Evolutionary conservation across 2,797 vertebrate genomes (phyloP).

Genomic region (Enteromius thamalakanensis): DNA sequence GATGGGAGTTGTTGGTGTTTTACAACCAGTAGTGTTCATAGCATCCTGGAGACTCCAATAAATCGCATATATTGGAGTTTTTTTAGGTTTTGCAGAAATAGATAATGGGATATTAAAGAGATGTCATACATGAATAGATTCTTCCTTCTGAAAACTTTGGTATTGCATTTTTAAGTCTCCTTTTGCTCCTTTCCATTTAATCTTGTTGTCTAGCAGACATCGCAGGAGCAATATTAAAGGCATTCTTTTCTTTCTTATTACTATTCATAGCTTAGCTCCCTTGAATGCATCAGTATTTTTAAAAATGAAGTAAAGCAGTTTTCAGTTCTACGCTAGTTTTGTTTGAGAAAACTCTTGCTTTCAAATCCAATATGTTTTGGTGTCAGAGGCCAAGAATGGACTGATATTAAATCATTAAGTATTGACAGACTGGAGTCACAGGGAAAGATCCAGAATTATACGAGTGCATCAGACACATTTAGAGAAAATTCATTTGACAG

Average conservation of each 20-base stretch:
- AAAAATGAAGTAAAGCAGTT: background rate
- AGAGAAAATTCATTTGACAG: conserved; percentile 20
- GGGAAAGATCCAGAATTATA: conserved; percentile 35
- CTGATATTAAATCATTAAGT: conserved; percentile 20
- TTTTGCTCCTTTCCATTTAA: background rate
- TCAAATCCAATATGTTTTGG: background rate
- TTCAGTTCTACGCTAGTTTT: background rate
- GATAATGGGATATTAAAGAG: background rate
- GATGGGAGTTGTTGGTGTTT: background rate
- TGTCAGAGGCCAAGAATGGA: conserved; percentile 15
- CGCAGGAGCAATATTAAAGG: background rate
- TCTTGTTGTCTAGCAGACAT: background rate
- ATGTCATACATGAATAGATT: too few species aligned
- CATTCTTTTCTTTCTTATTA: background rate
- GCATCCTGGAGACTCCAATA: background rate
- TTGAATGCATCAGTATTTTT: background rate
- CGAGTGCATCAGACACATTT: conserved; percentile 21
- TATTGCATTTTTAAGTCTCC: background rate
- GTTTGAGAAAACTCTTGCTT: background rate
- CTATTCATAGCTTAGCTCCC: background rate
- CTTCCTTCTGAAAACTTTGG: background rate
- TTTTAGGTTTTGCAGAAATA: background rate
- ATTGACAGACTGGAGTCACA: conserved; percentile 9
- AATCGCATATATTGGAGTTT: too few species aligned
- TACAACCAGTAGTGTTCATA: background rate